Evolutionary conservation across 2,797 vertebrate genomes (phyloP), one percentile per base, ranked within the genome.

Genomic region (Melanotaenia boesemani): DNA sequence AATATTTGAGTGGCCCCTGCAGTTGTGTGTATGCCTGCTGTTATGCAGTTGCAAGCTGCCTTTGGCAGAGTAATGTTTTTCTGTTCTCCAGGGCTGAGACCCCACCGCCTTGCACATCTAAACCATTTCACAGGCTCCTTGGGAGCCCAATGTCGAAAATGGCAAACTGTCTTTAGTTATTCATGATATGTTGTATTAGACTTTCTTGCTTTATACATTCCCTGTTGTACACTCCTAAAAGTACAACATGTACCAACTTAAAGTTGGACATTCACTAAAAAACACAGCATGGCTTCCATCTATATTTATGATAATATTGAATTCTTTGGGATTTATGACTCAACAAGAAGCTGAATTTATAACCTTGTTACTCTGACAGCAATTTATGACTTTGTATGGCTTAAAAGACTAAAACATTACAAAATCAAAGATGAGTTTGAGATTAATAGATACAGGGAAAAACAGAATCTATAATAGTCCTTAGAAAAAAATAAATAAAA

Each of bases 1-100:
- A 92, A 94, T 94, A 92, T 93, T 93, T 92, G 73, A 94, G 70
- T 73, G 80, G 65, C 72, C 88, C 85, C 84, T 36, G 80, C 80
- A 79, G 87, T 74, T 78, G 74, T 79, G 79, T 73, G 77, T 86
- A 58, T 74, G 84, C 63, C 20, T 77, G 81, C 86, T 89, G 72
- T 87, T 90, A 88, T 77, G 69, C 68, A 65, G 68, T 81, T 79
- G 81, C 84, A 72, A 76, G 84, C 67, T 80, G 70, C 77, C 69
- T 78, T 56, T 55, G 60, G 67, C 66, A 61, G 60, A 69, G n/a
- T 74, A 84, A 85, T 88, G 85, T 83, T 80, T 75, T 71, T 76
- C 75, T 66, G 73, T 89, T 80, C 84, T 93, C 79, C 70, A 72
- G 84, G 84, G 79, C 67, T 79, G 74, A 88, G 73, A 84, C 81